These are phyloP conservation scores for Chinchilla lanigera DNA, from an alignment of 2,113 vertebrate species.

Conservation along the genomic window DNA sequence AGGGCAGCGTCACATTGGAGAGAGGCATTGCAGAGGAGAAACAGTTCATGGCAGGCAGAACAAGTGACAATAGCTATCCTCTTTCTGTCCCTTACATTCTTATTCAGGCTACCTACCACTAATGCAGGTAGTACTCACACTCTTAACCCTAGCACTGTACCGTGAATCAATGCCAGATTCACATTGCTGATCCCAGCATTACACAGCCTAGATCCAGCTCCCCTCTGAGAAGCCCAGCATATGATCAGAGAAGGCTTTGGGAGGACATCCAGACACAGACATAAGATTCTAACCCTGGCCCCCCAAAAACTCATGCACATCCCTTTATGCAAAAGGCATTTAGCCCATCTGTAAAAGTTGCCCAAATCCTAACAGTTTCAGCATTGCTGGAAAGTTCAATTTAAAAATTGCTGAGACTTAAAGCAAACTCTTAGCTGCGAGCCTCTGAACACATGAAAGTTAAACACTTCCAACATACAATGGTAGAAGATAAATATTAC, in stretches of 20 bases:
- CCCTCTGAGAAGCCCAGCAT: too few species aligned
- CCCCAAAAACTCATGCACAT: not conserved
- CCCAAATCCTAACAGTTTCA: not conserved
- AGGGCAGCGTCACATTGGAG: not conserved
- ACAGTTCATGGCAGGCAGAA: not conserved
- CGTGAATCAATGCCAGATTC: not conserved
- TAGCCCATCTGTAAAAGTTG: not conserved
- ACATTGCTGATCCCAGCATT: not conserved
- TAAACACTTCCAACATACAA: not conserved
- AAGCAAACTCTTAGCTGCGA: not conserved
- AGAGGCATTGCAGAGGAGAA: not conserved
- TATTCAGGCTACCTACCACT: not conserved
- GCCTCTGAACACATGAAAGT: not conserved
- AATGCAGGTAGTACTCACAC: too few species aligned
- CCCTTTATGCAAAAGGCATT: not conserved
- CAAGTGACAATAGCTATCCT: not conserved
- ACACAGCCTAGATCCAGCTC: not conserved
- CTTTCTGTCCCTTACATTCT: not conserved
- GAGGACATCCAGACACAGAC: not conserved
- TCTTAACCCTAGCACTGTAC: too few species aligned
- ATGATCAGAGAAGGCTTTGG: not conserved
- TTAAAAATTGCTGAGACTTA: not conserved
- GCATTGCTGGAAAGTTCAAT: not conserved
- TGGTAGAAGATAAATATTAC: not conserved
- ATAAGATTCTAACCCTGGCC: not conserved